Conservation (phyloP, 1,140 invertebrate species). For the Lasioglossum albipes region DNA sequence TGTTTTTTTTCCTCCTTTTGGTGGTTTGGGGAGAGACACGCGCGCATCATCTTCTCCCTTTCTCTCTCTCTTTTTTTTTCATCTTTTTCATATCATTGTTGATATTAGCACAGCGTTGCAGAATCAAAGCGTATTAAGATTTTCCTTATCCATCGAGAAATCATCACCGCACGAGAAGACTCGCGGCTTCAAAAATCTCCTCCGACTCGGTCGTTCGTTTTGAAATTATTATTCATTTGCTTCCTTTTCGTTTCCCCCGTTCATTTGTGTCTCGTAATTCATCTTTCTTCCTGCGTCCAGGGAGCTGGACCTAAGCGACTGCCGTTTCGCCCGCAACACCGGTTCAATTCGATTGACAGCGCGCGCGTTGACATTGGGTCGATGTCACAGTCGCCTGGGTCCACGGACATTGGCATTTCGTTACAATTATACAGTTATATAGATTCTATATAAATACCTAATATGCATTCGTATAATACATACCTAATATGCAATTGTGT, state of each 20-base stretch:
- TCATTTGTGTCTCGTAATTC: conserved; percentile 37
- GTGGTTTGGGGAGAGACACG: too few relatives aligned
- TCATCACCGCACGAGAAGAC: conserved; percentile 35
- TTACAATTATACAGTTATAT: conserved; percentile 79
- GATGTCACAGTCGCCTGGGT: conserved; percentile 66
- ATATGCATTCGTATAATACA: conserved; percentile 80
- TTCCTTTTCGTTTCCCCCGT: conserved; percentile 31
- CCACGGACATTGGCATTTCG: conserved; percentile 78
- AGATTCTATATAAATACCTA: conserved; percentile 80
- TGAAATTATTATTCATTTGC: conserved; percentile 23
- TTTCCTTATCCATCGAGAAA: conserved; percentile 54
- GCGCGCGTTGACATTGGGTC: neutral
- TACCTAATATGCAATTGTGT: conserved; percentile 79
- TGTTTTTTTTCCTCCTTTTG: too few relatives aligned
- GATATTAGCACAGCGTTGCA: conserved; percentile 73
- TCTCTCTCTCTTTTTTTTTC: conserved; percentile 10
- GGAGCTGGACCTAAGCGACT: conserved; percentile 65
- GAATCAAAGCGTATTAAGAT: conserved; percentile 71
- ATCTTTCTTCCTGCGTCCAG: conserved; percentile 62
- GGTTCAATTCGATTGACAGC: conserved; percentile 56
- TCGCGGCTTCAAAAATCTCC: conserved; percentile 32
- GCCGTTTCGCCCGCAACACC: conserved; percentile 43
- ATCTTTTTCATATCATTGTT: conserved; percentile 62
- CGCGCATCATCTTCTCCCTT: neutral
- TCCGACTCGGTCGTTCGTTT: conserved; percentile 36